phyloP scores from a whole-genome alignment of 2,113 vertebrate species.

The Irena cyanogastra region DNA sequence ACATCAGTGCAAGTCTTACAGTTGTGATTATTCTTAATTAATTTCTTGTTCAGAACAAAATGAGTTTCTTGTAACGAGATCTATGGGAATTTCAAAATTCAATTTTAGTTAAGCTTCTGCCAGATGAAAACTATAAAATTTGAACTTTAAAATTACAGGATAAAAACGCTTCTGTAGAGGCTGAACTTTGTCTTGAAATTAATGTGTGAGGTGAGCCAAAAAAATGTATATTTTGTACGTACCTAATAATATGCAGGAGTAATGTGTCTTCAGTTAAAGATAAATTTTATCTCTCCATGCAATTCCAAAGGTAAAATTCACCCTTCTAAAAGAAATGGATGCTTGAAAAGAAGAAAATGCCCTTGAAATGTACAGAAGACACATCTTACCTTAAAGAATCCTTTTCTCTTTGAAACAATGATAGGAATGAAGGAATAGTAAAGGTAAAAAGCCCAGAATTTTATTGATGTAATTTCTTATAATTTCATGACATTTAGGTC shows the following conservation, averaged over 20 bases:
- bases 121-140: conserved; percentile 8
- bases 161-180: background rate
- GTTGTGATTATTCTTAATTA: background rate
- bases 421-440: background rate
- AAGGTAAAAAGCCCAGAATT: background rate
- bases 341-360: background rate
- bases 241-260: background rate
- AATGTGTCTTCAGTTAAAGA: background rate
- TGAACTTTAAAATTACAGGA: background rate
- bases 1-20: background rate
- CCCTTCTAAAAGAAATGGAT: background rate
- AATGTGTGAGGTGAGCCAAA: background rate
- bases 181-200: background rate
- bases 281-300: background rate
- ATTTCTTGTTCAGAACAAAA: background rate
- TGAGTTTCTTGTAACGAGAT: background rate
- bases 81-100: background rate
- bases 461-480: background rate
- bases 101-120: background rate
- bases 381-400: background rate
- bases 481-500: background rate
- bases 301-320: background rate
- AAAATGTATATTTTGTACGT: background rate
- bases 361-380: background rate
- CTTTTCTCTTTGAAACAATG: background rate